These are phyloP conservation scores for Siniperca obscura DNA, from an alignment of 2,797 vertebrate species.

Conservation along the genomic window DNA sequence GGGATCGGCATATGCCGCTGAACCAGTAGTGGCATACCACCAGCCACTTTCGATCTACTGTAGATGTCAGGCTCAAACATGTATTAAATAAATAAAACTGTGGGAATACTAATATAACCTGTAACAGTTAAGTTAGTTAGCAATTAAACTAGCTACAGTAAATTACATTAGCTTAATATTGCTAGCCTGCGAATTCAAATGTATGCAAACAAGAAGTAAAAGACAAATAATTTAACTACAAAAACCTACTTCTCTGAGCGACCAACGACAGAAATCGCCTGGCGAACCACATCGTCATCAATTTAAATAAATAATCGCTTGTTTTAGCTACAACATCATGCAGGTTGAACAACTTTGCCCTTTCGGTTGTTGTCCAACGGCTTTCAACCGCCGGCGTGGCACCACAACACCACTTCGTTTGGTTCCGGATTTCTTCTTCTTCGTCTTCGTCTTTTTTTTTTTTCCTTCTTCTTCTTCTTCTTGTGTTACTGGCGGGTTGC, in stretches of 20 bases:
- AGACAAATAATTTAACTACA: not conserved
- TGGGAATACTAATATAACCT: not conserved
- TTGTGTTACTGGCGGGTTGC: not conserved
- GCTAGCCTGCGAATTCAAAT: not conserved
- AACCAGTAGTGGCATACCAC: no score
- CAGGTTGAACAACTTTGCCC: slow-evolving; percentile 4
- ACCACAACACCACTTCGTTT: not conserved
- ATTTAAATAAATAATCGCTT: not conserved
- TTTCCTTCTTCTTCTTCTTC: not conserved
- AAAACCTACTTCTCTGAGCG: slow-evolving; percentile 68
- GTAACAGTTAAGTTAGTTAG: not conserved
- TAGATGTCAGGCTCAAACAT: not conserved
- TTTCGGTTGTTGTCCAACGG: slow-evolving; percentile 51
- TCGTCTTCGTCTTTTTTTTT: no score
- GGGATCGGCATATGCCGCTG: no score
- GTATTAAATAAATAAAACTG: not conserved
- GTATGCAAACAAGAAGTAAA: not conserved
- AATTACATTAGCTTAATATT: not conserved
- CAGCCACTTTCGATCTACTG: no score
- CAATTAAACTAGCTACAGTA: not conserved
- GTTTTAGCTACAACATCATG: slow-evolving; percentile 18
- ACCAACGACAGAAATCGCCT: slow-evolving; percentile 70
- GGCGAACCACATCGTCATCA: slow-evolving; percentile 77
- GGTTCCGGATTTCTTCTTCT: slow-evolving; percentile 59
- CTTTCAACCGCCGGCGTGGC: slow-evolving; percentile 30